Evolutionary conservation across 1,140 invertebrate species (phyloP), one percentile per base, ranked within the genome.

Genomic region (Sinonovacula constricta): DNA sequence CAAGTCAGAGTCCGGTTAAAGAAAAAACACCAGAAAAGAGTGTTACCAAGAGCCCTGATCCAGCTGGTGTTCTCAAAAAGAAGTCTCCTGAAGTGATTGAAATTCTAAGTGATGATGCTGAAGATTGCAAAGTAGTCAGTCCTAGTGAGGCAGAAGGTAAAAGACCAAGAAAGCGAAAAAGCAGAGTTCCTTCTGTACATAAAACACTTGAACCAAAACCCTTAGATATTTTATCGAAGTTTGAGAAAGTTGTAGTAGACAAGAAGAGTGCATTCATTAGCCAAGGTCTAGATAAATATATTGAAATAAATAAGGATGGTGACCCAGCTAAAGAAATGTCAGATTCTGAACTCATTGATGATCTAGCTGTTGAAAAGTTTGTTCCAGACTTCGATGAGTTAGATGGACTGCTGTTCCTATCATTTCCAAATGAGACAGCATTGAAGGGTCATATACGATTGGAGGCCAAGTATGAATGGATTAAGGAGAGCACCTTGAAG

Each of bases 371-470:
- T 33, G 66, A 68, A 22, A 82, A 81, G 36, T 80, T 72, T 72
- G 85, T 87, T 51, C 88, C 88, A 31, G 88, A 88, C 68, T 87
- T 90, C 83, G 88, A 88, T 79, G 85, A 87, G 67, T 74, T 90
- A 45, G 86, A 88, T 76, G 88, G 87, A 12, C 54, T 86, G 30
- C 67, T 90, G 30, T 90, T 90, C 56, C 80, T 88, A 63, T 88
- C 88, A 10, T 90, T 90, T 83, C 56, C 85, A 14, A 78, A 70
- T 59, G 85, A 87, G 75, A 72, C 82, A 63, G 82, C 83, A 14
- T 63, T 90, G 10, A 68, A 82, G 30, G 87, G 87, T 49, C 88
- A 90, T 81, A 60, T 87, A 7, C 51, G 65, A 1, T 82, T 90
- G 36, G 88, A 90, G 62, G 81, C 79, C 34, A 86, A 85, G 65